A percentile compares a stretch with the other conserved stretches of the same genome.
These are phyloP conservation scores for Ceyx erithaca DNA, from an alignment of 2,797 vertebrate species.

Conservation along the genomic window DNA sequence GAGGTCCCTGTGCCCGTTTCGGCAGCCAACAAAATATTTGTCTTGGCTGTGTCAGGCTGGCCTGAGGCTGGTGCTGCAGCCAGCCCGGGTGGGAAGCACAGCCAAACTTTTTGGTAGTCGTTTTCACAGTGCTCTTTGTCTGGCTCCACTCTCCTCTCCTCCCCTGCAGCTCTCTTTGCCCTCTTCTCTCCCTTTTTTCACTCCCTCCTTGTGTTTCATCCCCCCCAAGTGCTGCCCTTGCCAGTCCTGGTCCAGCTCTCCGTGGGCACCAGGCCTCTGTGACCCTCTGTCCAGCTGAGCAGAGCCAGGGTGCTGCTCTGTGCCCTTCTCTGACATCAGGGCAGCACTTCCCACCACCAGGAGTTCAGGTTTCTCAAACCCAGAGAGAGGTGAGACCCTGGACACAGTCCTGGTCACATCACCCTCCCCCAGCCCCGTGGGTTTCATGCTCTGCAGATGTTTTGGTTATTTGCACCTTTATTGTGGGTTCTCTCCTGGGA, in stretches of 20 bases:
- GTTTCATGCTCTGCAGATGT: not conserved
- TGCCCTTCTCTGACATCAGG: rapidly evolving
- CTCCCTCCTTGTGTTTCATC: not conserved
- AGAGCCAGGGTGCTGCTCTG: rapidly evolving
- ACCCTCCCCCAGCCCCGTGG: not conserved
- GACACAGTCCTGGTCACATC: not conserved
- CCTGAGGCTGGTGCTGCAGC: not conserved
- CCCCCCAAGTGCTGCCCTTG: not conserved
- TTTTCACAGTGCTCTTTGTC: not conserved
- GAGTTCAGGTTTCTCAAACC: not conserved
- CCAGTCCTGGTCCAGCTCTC: not conserved
- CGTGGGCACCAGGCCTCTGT: no score
- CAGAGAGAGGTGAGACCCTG: not conserved
- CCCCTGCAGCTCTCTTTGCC: not conserved
- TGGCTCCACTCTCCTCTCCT: not conserved
- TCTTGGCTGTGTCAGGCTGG: conserved; percentile 23
- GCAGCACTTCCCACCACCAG: not conserved
- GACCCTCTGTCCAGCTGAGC: rapidly evolving
- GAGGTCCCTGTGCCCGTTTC: not conserved
- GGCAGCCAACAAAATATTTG: conserved; percentile 44
- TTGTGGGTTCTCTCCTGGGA: not conserved
- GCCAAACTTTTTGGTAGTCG: not conserved
- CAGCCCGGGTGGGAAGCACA: not conserved
- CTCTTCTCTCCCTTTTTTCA: not conserved
- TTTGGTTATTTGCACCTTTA: no score